These are phyloP conservation scores for Nyctereutes procyonoides DNA, from an alignment of 2,113 vertebrate genomes.

Conservation along the genomic window DNA sequence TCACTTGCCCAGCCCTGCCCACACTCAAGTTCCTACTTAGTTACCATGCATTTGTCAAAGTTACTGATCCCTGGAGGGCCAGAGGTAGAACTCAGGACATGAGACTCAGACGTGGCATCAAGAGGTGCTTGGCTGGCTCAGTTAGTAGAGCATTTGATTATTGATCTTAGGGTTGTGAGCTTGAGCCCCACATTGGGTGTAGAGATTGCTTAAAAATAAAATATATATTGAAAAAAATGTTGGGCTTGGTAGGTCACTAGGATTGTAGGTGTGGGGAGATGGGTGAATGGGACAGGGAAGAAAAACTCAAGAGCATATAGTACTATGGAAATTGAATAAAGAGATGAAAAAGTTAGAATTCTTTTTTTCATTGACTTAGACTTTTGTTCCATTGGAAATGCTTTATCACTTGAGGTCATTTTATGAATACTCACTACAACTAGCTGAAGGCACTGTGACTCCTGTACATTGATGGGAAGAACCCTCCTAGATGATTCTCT, in stretches of 20 bases:
- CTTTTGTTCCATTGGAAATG: constrained; percentile 20
- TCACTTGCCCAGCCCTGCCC: neutral
- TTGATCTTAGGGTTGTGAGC: neutral
- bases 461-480: neutral
- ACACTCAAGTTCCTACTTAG: neutral
- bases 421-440: neutral
- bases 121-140: neutral
- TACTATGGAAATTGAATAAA: constrained; percentile 41
- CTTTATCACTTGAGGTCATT: neutral
- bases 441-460: neutral
- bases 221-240: neutral
- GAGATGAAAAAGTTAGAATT: neutral
- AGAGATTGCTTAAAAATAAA: neutral
- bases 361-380: neutral
- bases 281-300: neutral
- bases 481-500: neutral
- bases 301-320: neutral
- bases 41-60: constrained; percentile 40
- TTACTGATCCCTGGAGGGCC: neutral
- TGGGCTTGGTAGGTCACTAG: neutral
- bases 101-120: constrained; percentile 25
- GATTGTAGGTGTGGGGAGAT: neutral
- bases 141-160: neutral
- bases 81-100: neutral
- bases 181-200: neutral